Evolutionary conservation across 1,140 invertebrate genomes (phyloP), one percentile per base, ranked within the genome.

Genomic region (Drosophila micromelanica): DNA sequence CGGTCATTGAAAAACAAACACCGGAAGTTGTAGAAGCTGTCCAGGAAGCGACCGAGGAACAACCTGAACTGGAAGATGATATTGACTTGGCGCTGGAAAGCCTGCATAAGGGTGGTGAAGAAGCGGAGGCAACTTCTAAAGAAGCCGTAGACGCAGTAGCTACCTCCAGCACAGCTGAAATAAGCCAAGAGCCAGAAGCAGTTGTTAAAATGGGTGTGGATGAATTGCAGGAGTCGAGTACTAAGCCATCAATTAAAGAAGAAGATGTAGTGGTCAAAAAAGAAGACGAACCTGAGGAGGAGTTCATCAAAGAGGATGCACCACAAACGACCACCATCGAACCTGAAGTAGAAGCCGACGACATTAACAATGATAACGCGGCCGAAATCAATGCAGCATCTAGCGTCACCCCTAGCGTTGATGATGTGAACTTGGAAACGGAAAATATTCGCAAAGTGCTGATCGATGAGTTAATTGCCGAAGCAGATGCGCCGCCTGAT

Each of bases 41-140:
- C 42, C 40, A 65, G 40, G 68, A 77, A 55, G 42, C 52, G 3
- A 49, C 3, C 11, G 20, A 43, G 15, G 72, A 40, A 38, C 45
- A 75, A 52, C 40, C 57, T 27, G 65, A 70, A 3, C 65, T 63
- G 1, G 90, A 91, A 37, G 90, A 91, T 69, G 86, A 91, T 40
- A 85, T 91, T 69, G 90, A 91, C 37, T 56, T 90, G 54, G 82
- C 90, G 8, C 46, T 91, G 0, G 60, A 91, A 56, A 85, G 76
- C 23, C 37, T 91, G 37, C 90, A 91, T 23, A 91, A 87, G 35
- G 82, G 78, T 11, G 54, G 56, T 5, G 55, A 73, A n/a, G 71
- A 76, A 30, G 37, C 46, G 11, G 71, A 74, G 3, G 17, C 32
- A 6, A 12, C 43, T 48, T 13, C 48, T 23, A 35, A 52, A 40